phyloP scores from a whole-genome alignment of 2,888 invertebrate species.

The Sminthurinus aureus region DNA sequence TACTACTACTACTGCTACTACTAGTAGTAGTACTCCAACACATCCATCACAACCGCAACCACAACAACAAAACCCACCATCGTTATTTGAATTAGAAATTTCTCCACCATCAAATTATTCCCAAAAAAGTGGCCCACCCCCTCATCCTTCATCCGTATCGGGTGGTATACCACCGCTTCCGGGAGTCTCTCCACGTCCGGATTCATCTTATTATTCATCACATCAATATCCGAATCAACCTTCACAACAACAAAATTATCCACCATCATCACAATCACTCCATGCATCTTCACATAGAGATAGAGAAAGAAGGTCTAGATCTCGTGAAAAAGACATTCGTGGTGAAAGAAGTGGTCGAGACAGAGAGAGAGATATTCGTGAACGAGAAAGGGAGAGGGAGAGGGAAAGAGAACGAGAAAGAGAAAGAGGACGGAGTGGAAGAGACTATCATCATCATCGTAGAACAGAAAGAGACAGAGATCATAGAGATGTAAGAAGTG shows the following conservation, averaged over 20 bases:
- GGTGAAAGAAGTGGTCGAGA: conserved; percentile 48
- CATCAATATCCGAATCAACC: neutral
- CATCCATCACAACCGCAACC: no score
- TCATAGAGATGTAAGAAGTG: no score
- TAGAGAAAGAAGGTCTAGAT: conserved; percentile 62
- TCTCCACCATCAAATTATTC: conserved; percentile 32
- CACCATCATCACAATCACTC: conserved; percentile 3
- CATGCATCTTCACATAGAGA: conserved; percentile 61
- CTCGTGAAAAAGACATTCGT: conserved; percentile 7
- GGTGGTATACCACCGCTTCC: conserved; percentile 24
- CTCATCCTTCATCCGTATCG: neutral
- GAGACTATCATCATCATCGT: no score
- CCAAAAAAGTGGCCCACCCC: no score
- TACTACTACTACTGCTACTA: neutral
- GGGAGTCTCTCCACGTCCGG: neutral
- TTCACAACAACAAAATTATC: neutral
- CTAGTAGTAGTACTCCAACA: neutral
- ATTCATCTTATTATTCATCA: neutral
- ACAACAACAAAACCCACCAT: conserved; percentile 37
- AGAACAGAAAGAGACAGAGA: conserved; percentile 46
- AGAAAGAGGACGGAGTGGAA: conserved; percentile 63
- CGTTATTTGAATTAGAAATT: conserved; percentile 51
- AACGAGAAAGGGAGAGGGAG: conserved; percentile 36
- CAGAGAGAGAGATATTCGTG: conserved; percentile 33
- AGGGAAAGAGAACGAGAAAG: conserved; percentile 60